phyloP scores from a whole-genome alignment of 2,888 invertebrate genomes.

The Saturnia japonica region DNA sequence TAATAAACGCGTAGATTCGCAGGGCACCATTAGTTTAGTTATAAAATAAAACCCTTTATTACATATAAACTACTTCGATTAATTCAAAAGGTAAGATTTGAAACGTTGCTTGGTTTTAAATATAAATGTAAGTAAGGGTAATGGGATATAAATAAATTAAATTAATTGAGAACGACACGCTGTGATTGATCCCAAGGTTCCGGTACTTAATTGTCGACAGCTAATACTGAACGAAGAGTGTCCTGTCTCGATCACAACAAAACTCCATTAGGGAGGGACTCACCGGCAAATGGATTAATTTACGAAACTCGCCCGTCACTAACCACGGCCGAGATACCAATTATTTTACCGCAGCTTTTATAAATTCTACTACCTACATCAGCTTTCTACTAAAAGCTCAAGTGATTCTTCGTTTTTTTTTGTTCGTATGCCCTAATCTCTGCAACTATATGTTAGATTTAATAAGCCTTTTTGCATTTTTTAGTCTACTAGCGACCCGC shows the following conservation, averaged over 20 bases:
- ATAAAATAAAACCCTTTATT: not conserved
- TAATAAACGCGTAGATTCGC: not conserved
- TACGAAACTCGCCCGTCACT: conserved; percentile 38
- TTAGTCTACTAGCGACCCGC: too few relatives aligned
- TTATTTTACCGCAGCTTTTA: conserved; percentile 11
- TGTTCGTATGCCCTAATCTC: too few relatives aligned
- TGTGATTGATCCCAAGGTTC: conserved; percentile 9
- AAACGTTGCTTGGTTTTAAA: not conserved
- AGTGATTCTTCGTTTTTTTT: too few relatives aligned
- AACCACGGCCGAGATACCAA: conserved; percentile 3
- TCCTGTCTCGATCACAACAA: conserved; percentile 56
- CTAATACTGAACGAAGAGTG: conserved; percentile 31
- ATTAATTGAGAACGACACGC: not conserved
- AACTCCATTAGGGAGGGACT: conserved; percentile 53
- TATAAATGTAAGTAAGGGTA: not conserved
- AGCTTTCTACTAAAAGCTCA: not conserved
- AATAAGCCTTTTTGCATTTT: too few relatives aligned
- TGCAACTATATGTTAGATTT: too few relatives aligned
- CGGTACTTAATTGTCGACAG: conserved; percentile 12
- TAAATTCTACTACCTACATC: not conserved
- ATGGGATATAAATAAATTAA: not conserved
- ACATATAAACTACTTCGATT: not conserved
- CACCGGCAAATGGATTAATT: conserved; percentile 54
- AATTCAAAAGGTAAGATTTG: not conserved
- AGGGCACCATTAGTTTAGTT: not conserved